These are phyloP conservation scores for Spea multiplicata DNA, from an alignment of 2,113 vertebrate genomes.

Conservation along the genomic window DNA sequence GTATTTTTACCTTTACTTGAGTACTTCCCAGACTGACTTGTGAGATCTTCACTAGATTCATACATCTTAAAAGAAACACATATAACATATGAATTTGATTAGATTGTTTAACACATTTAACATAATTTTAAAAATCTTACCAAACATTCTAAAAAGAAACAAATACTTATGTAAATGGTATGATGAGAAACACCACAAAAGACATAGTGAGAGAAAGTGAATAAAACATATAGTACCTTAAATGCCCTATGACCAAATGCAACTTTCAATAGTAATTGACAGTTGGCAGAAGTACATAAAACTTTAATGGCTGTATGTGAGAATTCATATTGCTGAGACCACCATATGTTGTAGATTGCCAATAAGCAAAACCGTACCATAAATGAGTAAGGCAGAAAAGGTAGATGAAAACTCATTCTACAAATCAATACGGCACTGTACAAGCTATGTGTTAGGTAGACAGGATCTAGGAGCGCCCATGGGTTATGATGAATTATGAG, in stretches of 20 bases:
- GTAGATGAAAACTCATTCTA: neutral
- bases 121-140: too few species aligned
- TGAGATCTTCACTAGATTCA: too few species aligned
- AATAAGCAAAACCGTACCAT: neutral
- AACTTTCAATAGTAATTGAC: neutral
- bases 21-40: too few species aligned
- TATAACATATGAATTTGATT: too few species aligned
- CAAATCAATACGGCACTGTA: neutral
- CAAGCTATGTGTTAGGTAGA: neutral
- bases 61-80: too few species aligned
- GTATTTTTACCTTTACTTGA: too few species aligned
- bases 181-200: neutral
- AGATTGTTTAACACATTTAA: too few species aligned
- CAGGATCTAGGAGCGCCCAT: neutral
- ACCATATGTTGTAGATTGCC: slow-evolving; percentile 2
- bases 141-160: neutral
- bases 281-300: neutral
- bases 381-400: neutral
- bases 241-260: neutral
- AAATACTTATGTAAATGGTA: neutral
- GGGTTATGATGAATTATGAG: too few species aligned
- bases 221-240: neutral
- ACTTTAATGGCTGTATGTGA: neutral
- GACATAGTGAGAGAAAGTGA: neutral
- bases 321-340: neutral